A percentile compares a stretch with the other conserved stretches of the same genome.
phyloP scores from a whole-genome alignment of 1,140 invertebrate genomes.

The Magallana gigas region DNA sequence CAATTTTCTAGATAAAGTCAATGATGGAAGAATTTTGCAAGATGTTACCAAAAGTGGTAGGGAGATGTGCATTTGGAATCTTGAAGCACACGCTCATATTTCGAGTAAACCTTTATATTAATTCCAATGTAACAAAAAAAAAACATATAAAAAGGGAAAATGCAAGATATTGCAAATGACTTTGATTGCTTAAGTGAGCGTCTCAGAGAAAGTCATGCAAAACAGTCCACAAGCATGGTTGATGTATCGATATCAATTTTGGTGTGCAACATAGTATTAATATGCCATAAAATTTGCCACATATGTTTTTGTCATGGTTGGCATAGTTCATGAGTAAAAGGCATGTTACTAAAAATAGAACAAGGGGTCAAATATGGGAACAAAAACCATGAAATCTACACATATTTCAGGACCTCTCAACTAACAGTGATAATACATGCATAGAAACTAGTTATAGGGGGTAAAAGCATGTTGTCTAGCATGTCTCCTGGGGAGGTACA shows the following conservation, averaged over 20 bases:
- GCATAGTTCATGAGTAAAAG: neutral
- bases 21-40: conserved; percentile 14
- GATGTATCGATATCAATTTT: conserved; percentile 11
- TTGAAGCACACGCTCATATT: too few species aligned
- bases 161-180: too few species aligned
- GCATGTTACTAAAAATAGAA: neutral
- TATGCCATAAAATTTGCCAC: neutral
- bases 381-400: neutral
- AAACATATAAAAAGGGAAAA: too few species aligned
- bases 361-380: neutral
- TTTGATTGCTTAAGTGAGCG: neutral
- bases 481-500: neutral
- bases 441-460: neutral
- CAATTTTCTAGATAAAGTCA: neutral
- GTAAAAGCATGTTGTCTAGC: neutral
- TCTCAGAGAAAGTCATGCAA: conserved; percentile 3
- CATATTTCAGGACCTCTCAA: neutral
- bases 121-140: too few species aligned
- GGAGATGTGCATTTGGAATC: neutral
- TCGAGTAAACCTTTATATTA: too few species aligned
- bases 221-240: conserved; percentile 2
- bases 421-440: neutral
- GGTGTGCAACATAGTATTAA: conserved; percentile 1
- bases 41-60: conserved; percentile 13
- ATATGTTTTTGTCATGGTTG: neutral